phyloP scores from a whole-genome alignment of 1,140 invertebrate genomes.

The Linepithema humile region DNA sequence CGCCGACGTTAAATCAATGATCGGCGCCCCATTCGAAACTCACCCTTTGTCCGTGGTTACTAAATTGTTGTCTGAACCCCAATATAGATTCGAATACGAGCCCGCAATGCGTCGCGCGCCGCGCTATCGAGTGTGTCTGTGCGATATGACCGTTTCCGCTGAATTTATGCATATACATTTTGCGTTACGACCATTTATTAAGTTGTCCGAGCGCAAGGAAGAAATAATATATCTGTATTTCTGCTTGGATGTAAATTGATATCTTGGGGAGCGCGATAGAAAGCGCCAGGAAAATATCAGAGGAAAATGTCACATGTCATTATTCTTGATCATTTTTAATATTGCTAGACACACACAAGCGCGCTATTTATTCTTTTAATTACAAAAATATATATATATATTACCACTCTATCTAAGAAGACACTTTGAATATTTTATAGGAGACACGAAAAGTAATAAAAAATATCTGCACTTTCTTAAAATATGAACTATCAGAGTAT shows the following conservation, averaged over 20 bases:
- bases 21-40: slow-evolving; percentile 34
- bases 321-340: no score
- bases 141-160: not conserved
- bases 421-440: no score
- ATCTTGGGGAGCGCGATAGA: not conserved
- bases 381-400: no score
- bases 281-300: not conserved
- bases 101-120: not conserved
- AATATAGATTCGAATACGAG: slow-evolving; percentile 1
- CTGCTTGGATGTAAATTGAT: not conserved
- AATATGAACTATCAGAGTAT: no score
- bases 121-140: not conserved
- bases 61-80: slow-evolving; percentile 44
- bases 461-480: no score
- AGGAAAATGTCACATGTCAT: not conserved
- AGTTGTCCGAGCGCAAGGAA: slow-evolving; percentile 14
- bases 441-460: no score
- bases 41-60: slow-evolving; percentile 31
- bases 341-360: no score
- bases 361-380: no score
- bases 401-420: no score
- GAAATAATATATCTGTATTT: slow-evolving; percentile 29
- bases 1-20: slow-evolving; percentile 48
- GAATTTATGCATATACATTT: slow-evolving; percentile 31
- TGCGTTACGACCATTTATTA: slow-evolving; percentile 37